phyloP scores from a whole-genome alignment of 2,888 invertebrate species.

The Atethmia centrago region DNA sequence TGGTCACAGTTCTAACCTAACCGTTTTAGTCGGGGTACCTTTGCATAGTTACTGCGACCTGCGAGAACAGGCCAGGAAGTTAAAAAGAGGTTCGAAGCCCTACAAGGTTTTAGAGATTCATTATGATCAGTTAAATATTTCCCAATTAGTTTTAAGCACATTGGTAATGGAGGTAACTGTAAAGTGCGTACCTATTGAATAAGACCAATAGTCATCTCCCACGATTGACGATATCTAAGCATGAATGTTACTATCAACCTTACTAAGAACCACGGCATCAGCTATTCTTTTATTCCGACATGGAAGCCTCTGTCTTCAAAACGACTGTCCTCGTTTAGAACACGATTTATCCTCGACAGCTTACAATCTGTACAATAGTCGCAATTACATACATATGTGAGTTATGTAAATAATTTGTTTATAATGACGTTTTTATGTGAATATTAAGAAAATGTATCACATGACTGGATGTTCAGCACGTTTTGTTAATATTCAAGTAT shows the following conservation, averaged over 20 bases:
- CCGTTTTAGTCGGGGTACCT: too few relatives aligned
- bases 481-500: not conserved
- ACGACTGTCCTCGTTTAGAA: constrained; percentile 19
- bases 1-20: too few relatives aligned
- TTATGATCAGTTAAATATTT: too few relatives aligned
- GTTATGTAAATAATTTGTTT: constrained; percentile 33
- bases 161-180: not conserved
- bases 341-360: constrained; percentile 34
- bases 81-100: too few relatives aligned
- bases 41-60: too few relatives aligned
- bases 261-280: not conserved
- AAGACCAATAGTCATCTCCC: too few relatives aligned
- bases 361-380: constrained; percentile 38
- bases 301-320: constrained; percentile 5
- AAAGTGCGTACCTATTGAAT: not conserved
- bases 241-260: not conserved
- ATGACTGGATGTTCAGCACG: not conserved
- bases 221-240: not conserved
- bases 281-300: not conserved
- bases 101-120: too few relatives aligned
- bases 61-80: too few relatives aligned
- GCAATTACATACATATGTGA: constrained; percentile 33
- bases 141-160: not conserved
- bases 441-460: constrained; percentile 50
- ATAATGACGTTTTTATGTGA: constrained; percentile 40